Evolutionary conservation across 2,113 vertebrate species (phyloP).

Genomic region (Anarrhichthys ocellatus): DNA sequence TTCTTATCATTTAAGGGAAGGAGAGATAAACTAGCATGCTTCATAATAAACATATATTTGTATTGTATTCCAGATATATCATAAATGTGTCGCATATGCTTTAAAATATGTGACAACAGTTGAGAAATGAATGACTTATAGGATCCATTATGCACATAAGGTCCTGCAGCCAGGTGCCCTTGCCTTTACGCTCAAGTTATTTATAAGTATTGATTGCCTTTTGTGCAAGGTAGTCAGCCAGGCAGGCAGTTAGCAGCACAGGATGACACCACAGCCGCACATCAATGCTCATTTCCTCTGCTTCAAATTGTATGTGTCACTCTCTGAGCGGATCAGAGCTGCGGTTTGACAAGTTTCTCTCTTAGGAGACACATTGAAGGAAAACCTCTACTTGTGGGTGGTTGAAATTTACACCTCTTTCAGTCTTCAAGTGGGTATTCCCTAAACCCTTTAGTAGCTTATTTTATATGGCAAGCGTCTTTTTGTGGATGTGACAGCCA

Average conservation of each 20-base stretch:
- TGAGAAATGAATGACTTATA: slow-evolving; percentile 15
- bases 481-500: slow-evolving; percentile 1
- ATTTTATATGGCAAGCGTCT: slow-evolving; percentile 13
- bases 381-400: slow-evolving; percentile 24
- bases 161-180: slow-evolving; percentile 72
- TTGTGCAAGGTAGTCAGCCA: slow-evolving; percentile 77
- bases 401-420: slow-evolving; percentile 17
- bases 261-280: slow-evolving; percentile 64
- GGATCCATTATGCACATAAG: slow-evolving; percentile 36
- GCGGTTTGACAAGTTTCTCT: slow-evolving; percentile 59
- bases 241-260: slow-evolving; percentile 63
- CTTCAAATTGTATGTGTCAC: slow-evolving; percentile 45
- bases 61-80: background rate
- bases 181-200: slow-evolving; percentile 78
- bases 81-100: background rate
- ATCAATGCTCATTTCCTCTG: slow-evolving; percentile 44
- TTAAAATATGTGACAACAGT: background rate
- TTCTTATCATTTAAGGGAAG: background rate
- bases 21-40: background rate
- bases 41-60: background rate
- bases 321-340: slow-evolving; percentile 33
- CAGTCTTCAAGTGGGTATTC: slow-evolving; percentile 23
- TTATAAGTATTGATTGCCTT: slow-evolving; percentile 82
- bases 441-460: background rate
- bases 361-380: slow-evolving; percentile 32